Base-by-base conservation (phyloP, 2,113 vertebrate species). In the Epinephelus fuscoguttatus region DNA sequence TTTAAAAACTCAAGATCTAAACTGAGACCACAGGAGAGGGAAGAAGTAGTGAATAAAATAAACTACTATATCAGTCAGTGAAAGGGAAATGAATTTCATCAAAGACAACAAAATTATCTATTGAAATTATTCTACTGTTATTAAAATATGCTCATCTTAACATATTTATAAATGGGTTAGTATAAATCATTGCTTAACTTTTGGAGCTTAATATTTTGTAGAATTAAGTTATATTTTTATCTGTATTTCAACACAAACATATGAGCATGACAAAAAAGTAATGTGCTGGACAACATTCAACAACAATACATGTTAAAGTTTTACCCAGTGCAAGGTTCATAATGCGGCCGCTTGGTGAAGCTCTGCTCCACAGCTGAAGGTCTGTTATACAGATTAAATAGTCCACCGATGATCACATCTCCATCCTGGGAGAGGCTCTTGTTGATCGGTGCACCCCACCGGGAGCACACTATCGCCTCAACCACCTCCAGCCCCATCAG, bases 351-450 rank as follows among this genome's bases (percentile, higher is more conserved):
- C 57, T n/a, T 27, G 50, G 73, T 93, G 59, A 92, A 95, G 61
- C 52, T 69, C 60, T 92, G 47, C 49, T 92, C 84, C 18, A 81
- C 25, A 25, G 53, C 47, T 23, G 86, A 57, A 37, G 86, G 81
- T 45, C 63, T 80, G 69, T 80, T 90, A 81, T 91, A 64, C 4
- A 95, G 47, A 60, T 72, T 90, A 75, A 95, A 93, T 30, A 95
- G 89, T 30, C 91, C 92, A 12, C 94, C 94, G 0, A 96, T 86
- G 45, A 95, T 75, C 59, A 95, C 81, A 19, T 95, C 93, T 50
- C 94, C 94, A 67, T 94, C 90, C 84, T 88, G 89, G 27, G 66
- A 94, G 64, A 93, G 86, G 49, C 86, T 85, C 23, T 62, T 83
- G 30, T 50, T 37, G 18, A 74, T 89, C 3, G 55, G 21, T 3